These are phyloP conservation scores for Clarias pachynema DNA, from an alignment of 2,797 vertebrate species.

Conservation along the genomic window DNA sequence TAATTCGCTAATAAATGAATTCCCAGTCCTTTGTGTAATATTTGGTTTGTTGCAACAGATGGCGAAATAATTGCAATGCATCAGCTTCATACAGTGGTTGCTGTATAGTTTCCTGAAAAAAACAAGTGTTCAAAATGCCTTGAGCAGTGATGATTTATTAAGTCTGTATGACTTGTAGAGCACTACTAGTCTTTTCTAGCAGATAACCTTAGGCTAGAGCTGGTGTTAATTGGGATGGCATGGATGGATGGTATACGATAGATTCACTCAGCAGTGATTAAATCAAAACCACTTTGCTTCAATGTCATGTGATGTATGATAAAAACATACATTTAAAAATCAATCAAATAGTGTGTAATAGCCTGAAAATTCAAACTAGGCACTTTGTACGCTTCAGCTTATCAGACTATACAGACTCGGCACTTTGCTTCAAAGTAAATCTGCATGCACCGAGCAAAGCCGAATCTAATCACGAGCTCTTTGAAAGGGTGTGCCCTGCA, in stretches of 20 bases:
- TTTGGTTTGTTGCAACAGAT: neutral
- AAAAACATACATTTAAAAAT: neutral
- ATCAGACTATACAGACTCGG: constrained; percentile 33
- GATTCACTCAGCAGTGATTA: neutral
- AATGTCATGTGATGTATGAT: neutral
- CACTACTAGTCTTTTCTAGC: neutral
- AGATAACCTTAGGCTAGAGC: neutral
- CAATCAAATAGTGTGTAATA: neutral
- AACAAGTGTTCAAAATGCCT: neutral
- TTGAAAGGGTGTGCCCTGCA: constrained; percentile 12
- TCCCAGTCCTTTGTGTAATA: neutral
- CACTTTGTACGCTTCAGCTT: constrained; percentile 21
- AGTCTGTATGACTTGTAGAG: neutral
- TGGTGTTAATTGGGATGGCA: neutral
- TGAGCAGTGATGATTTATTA: neutral
- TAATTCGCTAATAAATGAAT: neutral
- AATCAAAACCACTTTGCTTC: constrained; percentile 20
- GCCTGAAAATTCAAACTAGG: constrained; percentile 7
- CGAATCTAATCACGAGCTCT: constrained; percentile 48
- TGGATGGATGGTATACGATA: neutral
- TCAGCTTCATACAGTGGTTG: neutral
- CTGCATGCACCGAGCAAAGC: constrained; percentile 9
- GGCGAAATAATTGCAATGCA: neutral
- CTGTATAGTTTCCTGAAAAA: neutral
- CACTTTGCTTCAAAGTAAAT: constrained; percentile 6